Evolutionary conservation across 2,113 vertebrate species (phyloP).

Genomic region (Vidua chalybeata): DNA sequence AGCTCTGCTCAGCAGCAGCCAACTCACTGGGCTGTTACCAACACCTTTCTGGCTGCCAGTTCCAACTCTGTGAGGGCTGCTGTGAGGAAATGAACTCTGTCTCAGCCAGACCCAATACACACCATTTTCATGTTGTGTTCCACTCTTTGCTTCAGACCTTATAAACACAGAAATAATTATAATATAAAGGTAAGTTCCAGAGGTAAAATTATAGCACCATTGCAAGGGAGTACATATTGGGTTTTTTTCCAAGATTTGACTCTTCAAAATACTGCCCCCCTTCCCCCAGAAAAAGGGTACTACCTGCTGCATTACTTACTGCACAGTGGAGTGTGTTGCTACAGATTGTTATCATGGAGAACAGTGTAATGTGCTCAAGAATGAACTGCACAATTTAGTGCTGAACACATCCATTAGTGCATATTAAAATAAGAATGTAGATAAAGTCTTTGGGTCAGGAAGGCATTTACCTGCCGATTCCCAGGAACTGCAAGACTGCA

Average conservation of each 20-base stretch:
- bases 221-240: rapidly evolving
- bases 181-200: background rate
- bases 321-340: background rate
- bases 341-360: background rate
- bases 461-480: background rate
- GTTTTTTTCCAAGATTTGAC: background rate
- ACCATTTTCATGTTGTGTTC: background rate
- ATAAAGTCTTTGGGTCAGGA: background rate
- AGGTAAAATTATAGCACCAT: background rate
- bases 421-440: background rate
- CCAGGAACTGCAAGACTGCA: background rate
- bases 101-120: background rate
- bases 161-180: background rate
- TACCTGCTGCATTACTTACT: background rate
- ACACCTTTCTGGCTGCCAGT: background rate
- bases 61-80: background rate
- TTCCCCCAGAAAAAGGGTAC: background rate
- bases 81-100: background rate
- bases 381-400: background rate
- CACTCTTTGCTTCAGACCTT: background rate
- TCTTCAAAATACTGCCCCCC: background rate
- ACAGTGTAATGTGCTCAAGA: background rate
- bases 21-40: background rate
- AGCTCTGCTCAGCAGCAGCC: background rate
- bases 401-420: background rate